Evolutionary conservation across 2,888 invertebrate species (phyloP).

Genomic region (Lathronympha strigana): DNA sequence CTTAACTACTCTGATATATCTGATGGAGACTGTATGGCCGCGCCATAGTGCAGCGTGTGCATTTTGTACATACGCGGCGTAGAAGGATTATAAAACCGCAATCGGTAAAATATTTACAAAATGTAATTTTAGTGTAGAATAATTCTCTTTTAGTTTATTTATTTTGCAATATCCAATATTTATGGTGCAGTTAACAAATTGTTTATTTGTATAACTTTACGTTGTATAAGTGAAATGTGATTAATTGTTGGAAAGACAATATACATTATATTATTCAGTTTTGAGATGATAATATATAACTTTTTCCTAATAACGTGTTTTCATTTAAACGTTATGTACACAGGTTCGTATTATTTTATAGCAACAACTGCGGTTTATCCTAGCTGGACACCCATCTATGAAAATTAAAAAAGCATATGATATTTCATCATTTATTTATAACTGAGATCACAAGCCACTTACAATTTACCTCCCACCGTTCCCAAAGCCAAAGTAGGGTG

Average conservation of each 20-base stretch:
- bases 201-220: constrained; percentile 59
- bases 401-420: constrained; percentile 44
- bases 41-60: too few species aligned
- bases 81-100: too few species aligned
- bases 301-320: constrained; percentile 25
- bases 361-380: too few species aligned
- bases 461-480: constrained; percentile 68
- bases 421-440: constrained; percentile 71
- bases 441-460: constrained; percentile 80
- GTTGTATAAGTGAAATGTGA: constrained; percentile 64
- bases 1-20: too few species aligned
- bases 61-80: too few species aligned
- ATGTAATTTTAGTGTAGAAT: constrained; percentile 23
- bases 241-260: constrained; percentile 64
- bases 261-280: constrained; percentile 62
- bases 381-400: background rate
- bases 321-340: background rate
- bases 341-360: too few species aligned
- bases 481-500: constrained; percentile 52
- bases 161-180: constrained; percentile 41
- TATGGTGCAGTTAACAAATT: constrained; percentile 62
- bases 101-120: constrained; percentile 24
- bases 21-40: too few species aligned
- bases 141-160: constrained; percentile 27
- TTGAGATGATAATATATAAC: constrained; percentile 63